Evolutionary conservation across 2,113 vertebrate species (phyloP).

Genomic region (Crotalus tigris): DNA sequence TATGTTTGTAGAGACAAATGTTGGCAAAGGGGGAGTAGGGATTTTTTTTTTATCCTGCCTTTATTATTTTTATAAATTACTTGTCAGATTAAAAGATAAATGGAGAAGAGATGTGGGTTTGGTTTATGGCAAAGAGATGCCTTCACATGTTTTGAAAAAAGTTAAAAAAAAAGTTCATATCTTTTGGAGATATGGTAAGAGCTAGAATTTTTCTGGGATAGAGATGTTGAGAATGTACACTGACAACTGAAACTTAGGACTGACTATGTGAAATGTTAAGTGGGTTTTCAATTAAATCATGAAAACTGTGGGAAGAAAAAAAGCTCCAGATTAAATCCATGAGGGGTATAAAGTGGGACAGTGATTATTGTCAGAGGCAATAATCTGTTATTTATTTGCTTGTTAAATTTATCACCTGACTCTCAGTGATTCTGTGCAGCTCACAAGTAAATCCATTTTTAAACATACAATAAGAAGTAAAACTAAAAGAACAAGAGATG

Average conservation of each 20-base stretch:
- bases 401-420: not conserved
- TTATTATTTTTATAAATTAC: not conserved
- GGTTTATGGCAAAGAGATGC: not conserved
- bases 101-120: not conserved
- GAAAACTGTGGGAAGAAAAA: not conserved
- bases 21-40: not conserved
- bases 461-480: not conserved
- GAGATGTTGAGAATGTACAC: not conserved
- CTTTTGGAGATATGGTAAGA: not conserved
- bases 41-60: too few species aligned
- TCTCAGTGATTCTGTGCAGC: not conserved
- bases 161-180: not conserved
- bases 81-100: not conserved
- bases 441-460: not conserved
- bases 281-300: not conserved
- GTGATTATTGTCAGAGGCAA: not conserved
- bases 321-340: not conserved
- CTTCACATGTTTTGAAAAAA: not conserved
- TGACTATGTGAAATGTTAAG: not conserved
- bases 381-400: not conserved
- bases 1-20: not conserved
- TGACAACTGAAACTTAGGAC: not conserved
- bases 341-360: not conserved
- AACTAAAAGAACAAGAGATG: not conserved
- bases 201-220: not conserved